These are phyloP conservation scores for Ammodytes dubius DNA, from an alignment of 2,113 vertebrate species.

Conservation along the genomic window DNA sequence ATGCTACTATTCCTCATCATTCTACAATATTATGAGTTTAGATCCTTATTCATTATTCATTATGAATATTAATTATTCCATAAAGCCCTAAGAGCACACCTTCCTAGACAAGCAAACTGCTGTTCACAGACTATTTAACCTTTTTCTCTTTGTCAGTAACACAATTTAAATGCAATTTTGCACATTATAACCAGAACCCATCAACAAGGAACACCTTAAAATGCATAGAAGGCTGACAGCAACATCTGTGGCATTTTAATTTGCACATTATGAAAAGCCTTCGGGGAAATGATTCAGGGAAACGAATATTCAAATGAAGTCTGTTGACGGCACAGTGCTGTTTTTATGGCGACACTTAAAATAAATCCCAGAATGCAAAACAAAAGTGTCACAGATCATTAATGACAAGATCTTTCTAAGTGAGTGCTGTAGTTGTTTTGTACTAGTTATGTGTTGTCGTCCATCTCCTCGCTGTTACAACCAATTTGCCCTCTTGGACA, in stretches of 20 bases:
- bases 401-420: not conserved
- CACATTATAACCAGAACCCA: constrained; percentile 29
- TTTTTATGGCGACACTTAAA: not conserved
- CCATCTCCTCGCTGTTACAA: too few relatives aligned
- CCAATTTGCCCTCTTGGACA: too few relatives aligned
- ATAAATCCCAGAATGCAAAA: not conserved
- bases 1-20: constrained; percentile 3
- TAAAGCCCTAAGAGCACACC: not conserved
- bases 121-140: constrained; percentile 19
- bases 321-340: not conserved
- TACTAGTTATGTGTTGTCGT: too few relatives aligned
- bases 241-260: constrained; percentile 58
- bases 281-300: constrained; percentile 30
- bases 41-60: not conserved
- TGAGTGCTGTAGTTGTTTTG: not conserved
- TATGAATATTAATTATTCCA: constrained; percentile 9
- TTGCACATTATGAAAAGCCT: constrained; percentile 13
- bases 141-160: constrained; percentile 22
- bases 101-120: not conserved
- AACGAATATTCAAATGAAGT: constrained; percentile 43
- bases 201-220: constrained; percentile 30
- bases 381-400: not conserved
- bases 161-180: constrained; percentile 27
- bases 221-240: constrained; percentile 23
- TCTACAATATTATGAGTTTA: not conserved